These are phyloP conservation scores for Acanthosoma haemorrhoidale DNA, from an alignment of 2,888 invertebrate species.

Conservation along the genomic window DNA sequence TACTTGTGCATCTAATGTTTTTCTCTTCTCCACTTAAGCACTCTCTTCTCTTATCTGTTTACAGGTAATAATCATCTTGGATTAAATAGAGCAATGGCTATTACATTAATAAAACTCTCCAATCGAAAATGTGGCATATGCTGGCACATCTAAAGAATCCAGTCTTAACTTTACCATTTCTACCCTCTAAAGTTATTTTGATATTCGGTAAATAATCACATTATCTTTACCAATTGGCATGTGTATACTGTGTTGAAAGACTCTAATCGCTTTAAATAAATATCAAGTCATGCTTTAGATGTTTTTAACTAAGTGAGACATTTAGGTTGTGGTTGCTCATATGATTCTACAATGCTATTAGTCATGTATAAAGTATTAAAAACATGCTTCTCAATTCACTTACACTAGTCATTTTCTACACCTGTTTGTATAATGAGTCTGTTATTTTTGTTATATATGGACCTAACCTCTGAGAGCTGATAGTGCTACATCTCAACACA, in stretches of 20 bases:
- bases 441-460: constrained; percentile 17
- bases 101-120: constrained; percentile 8
- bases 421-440: neutral
- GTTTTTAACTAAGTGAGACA: neutral
- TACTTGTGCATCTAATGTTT: constrained; percentile 24
- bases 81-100: constrained; percentile 20
- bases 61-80: constrained; percentile 28
- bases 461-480: constrained; percentile 22
- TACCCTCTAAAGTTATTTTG: constrained; percentile 17
- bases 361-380: too few species aligned
- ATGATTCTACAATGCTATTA: too few species aligned
- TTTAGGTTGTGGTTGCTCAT: too few species aligned
- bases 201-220: constrained; percentile 17
- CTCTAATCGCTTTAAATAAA: neutral
- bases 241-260: neutral
- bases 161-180: constrained; percentile 16
- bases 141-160: constrained; percentile 26
- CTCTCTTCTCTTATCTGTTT: constrained; percentile 27
- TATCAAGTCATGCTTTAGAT: neutral
- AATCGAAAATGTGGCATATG: constrained; percentile 26
- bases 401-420: neutral
- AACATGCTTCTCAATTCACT: too few species aligned
- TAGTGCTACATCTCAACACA: constrained; percentile 5
- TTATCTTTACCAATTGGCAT: constrained; percentile 6
- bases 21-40: constrained; percentile 19